A percentile compares a stretch with the other conserved stretches of the same genome.
Evolutionary conservation across 2,113 vertebrate genomes (phyloP).

Genomic region (Perca flavescens): DNA sequence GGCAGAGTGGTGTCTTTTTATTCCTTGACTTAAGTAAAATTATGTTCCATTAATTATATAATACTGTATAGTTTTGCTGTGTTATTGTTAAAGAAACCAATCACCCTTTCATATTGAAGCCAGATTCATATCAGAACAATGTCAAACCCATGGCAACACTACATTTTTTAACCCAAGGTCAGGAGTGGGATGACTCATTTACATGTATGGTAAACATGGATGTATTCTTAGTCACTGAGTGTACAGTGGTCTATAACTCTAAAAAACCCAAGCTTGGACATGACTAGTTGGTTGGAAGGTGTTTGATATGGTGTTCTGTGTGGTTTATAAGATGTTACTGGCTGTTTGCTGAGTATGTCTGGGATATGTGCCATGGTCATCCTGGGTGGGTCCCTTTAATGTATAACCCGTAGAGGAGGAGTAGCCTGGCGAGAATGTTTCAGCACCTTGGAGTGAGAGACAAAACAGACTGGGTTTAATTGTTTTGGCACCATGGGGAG

Average conservation of each 20-base stretch:
- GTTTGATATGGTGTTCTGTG: background rate
- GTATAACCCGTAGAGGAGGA: background rate
- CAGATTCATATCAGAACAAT: background rate
- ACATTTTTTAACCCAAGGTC: background rate
- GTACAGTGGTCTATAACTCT: background rate
- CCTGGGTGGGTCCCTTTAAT: background rate
- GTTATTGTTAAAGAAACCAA: too few relatives aligned
- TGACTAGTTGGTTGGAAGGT: background rate
- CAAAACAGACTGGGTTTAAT: slow-evolving; percentile 47
- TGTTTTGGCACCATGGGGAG: slow-evolving; percentile 35
- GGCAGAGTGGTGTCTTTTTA: too few relatives aligned
- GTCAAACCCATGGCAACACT: too few relatives aligned
- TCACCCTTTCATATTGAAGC: too few relatives aligned
- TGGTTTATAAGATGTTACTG: background rate
- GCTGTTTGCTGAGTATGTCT: slow-evolving; percentile 27
- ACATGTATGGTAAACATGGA: background rate
- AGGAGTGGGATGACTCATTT: background rate
- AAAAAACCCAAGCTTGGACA: background rate
- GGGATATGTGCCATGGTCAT: background rate
- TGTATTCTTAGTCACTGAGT: background rate
- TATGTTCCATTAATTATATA: too few relatives aligned
- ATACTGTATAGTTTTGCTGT: too few relatives aligned
- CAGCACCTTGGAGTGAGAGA: slow-evolving; percentile 25
- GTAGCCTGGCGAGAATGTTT: slow-evolving; percentile 17
- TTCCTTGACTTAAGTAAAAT: too few relatives aligned